These are phyloP conservation scores for Nycticebus coucang DNA, from an alignment of 2,113 vertebrate species.

Conservation along the genomic window DNA sequence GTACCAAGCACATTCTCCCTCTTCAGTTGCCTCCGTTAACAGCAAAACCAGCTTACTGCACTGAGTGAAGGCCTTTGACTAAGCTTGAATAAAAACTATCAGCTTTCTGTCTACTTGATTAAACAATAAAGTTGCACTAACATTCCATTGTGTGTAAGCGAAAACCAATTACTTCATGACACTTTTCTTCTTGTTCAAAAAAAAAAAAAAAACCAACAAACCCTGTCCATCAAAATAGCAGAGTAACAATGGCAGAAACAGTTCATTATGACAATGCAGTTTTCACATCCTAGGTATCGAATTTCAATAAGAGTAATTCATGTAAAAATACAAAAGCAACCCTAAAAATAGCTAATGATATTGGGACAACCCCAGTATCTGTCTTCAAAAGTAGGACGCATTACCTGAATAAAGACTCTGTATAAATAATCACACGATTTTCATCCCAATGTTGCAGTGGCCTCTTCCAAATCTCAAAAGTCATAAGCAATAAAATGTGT, in stretches of 20 bases:
- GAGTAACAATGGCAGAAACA: not conserved
- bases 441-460: not conserved
- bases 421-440: not conserved
- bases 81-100: constrained; percentile 27
- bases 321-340: not conserved
- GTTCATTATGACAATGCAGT: not conserved
- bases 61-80: not conserved
- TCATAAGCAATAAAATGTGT: not conserved
- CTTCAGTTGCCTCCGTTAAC: not conserved
- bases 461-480: not conserved
- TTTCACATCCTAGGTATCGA: not conserved
- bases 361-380: not conserved
- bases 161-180: constrained; percentile 43
- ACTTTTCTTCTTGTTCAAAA: not conserved
- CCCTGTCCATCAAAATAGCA: not conserved
- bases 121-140: not conserved
- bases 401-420: not conserved
- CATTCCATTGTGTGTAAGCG: not conserved
- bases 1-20: not conserved
- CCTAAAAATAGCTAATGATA: not conserved
- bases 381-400: not conserved
- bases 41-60: not conserved
- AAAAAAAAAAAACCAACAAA: not conserved
- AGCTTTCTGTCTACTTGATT: constrained; percentile 28
- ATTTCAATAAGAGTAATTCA: not conserved